These are phyloP conservation scores for Caenorhabditis sinica DNA, from an alignment of 2,888 invertebrate genomes.

Conservation along the genomic window DNA sequence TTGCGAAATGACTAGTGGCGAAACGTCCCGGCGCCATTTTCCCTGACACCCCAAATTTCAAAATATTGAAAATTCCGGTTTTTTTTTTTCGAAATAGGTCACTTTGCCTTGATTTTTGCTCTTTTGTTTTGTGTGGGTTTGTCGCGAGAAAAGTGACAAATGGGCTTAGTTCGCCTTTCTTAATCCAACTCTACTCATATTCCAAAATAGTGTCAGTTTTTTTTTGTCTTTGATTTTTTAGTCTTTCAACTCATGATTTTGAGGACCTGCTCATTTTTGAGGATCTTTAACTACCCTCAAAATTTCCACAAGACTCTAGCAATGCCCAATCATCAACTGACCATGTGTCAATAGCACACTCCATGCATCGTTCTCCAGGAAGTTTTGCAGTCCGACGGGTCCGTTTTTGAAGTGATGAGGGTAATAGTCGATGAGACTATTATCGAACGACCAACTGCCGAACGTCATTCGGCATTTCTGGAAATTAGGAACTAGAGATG, in stretches of 20 bases:
- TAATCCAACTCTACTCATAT: neutral
- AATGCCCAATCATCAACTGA: too few species aligned
- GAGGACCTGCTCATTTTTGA: too few species aligned
- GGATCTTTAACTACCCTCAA: too few species aligned
- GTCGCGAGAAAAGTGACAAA: neutral
- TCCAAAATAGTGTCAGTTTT: neutral
- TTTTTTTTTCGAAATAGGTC: neutral
- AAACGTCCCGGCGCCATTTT: too few species aligned
- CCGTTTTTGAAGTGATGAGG: constrained; percentile 39
- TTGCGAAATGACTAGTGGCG: too few species aligned
- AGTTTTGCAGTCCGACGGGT: constrained; percentile 67
- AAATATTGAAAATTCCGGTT: too few species aligned
- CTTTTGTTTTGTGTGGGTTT: too few species aligned
- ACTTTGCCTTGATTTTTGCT: neutral
- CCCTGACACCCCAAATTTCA: too few species aligned
- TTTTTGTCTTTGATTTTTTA: neutral
- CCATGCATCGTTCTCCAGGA: constrained; percentile 73
- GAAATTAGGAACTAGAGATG: neutral
- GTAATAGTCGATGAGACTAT: constrained; percentile 68
- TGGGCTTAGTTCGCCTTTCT: too few species aligned
- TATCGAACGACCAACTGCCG: constrained; percentile 72
- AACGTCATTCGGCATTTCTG: constrained; percentile 70
- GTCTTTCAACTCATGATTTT: neutral
- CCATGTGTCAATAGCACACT: constrained; percentile 66
- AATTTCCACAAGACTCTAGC: too few species aligned